phyloP scores from a whole-genome alignment of 1,140 invertebrate species.

The Caenorhabditis latens region DNA sequence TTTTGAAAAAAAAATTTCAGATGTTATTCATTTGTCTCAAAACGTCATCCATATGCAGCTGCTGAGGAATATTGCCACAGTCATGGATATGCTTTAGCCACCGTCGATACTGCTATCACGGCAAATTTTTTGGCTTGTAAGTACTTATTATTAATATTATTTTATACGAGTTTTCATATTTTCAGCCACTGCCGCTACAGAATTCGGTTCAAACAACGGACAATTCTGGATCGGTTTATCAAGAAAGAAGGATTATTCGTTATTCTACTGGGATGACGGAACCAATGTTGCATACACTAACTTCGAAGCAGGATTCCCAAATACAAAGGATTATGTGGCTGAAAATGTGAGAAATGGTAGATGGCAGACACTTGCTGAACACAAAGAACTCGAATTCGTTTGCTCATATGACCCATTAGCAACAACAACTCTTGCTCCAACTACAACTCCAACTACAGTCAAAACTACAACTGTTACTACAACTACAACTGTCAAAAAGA shows the following conservation, averaged over 20 bases:
- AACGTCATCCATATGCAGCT: neutral
- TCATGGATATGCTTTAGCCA: constrained; percentile 12
- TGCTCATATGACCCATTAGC: constrained; percentile 23
- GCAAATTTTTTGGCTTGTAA: constrained; percentile 25
- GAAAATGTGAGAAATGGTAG: constrained; percentile 45
- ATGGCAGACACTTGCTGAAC: constrained; percentile 11
- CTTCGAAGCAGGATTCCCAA: constrained; percentile 42
- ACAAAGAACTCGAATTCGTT: constrained; percentile 18
- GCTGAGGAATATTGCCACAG: constrained; percentile 22
- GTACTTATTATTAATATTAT: neutral
- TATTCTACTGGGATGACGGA: constrained; percentile 25
- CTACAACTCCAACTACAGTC: neutral
- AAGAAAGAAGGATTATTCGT: neutral
- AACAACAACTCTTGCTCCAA: neutral
- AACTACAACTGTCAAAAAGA: constrained; percentile 16
- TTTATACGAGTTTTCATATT: neutral
- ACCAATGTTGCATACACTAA: constrained; percentile 16
- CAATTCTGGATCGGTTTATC: constrained; percentile 38
- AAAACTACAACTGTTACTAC: neutral
- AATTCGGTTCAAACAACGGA: constrained; percentile 8
- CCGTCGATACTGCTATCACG: constrained; percentile 9
- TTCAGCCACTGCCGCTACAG: constrained; percentile 6
- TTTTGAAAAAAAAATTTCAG: neutral
- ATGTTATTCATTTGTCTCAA: constrained; percentile 21
- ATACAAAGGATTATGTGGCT: constrained; percentile 24